phyloP scores from a whole-genome alignment of 1,140 invertebrate genomes.

The Drosophila arawakana region DNA sequence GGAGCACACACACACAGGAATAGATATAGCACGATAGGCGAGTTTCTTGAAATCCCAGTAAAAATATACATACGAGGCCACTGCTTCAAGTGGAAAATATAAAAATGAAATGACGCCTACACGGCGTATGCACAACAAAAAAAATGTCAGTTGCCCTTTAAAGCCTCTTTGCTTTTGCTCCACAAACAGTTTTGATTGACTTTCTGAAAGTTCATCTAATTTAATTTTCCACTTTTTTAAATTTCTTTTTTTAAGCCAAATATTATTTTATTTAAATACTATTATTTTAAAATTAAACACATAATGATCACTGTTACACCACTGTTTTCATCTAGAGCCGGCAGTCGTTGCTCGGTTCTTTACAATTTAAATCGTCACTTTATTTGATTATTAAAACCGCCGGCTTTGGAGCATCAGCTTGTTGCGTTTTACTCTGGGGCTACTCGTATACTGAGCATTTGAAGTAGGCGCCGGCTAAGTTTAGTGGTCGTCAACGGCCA shows the following conservation, averaged over 20 bases:
- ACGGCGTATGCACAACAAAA: constrained; percentile 43
- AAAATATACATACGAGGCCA: constrained; percentile 39
- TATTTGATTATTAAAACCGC: constrained; percentile 17
- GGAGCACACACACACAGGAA: background rate
- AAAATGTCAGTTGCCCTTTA: constrained; percentile 18
- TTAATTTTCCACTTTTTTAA: background rate
- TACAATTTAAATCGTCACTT: constrained; percentile 20
- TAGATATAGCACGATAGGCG: constrained; percentile 31
- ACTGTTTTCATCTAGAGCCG: constrained; percentile 37
- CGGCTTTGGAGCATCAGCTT: constrained; percentile 41
- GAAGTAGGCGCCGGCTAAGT: constrained; percentile 75
- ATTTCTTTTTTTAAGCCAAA: background rate
- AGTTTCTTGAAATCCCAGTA: constrained; percentile 52
- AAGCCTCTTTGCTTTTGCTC: constrained; percentile 3
- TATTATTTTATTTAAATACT: constrained; percentile 9
- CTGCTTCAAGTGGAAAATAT: constrained; percentile 37
- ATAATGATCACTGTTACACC: constrained; percentile 5
- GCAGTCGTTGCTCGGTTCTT: constrained; percentile 11
- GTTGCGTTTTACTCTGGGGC: constrained; percentile 77
- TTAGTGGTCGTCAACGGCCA: constrained; percentile 57
- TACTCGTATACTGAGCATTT: constrained; percentile 80
- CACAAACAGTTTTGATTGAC: constrained; percentile 42
- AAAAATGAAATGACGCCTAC: constrained; percentile 38
- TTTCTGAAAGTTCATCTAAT: constrained; percentile 2
- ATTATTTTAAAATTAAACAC: background rate